phyloP scores from a whole-genome alignment of 2,797 vertebrate genomes.

The Thripadectes ignobilis region DNA sequence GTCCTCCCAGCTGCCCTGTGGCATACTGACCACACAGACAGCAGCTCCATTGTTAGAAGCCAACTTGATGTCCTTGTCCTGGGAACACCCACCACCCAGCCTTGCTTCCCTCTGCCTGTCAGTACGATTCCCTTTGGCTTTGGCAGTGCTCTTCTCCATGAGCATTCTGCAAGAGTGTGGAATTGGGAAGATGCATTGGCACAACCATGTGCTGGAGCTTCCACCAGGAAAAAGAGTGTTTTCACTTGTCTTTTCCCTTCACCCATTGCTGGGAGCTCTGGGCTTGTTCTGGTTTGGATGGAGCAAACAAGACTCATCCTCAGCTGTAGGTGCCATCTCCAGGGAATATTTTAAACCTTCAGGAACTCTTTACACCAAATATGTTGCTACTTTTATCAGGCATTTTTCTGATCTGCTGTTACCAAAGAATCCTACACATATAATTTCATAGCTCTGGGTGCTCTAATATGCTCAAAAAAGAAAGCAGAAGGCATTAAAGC shows the following conservation, averaged over 20 bases:
- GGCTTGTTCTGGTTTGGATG: background rate
- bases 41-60: background rate
- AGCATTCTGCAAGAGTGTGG: background rate
- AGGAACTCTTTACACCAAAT: background rate
- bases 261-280: background rate
- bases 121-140: background rate
- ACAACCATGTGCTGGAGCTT: background rate
- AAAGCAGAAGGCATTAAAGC: slow-evolving; percentile 18
- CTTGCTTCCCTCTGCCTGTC: background rate
- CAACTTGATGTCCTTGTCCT: background rate
- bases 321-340: background rate
- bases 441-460: background rate
- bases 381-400: slow-evolving; percentile 7
- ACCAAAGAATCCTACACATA: background rate
- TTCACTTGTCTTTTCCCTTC: background rate
- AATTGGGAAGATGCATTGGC: background rate
- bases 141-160: background rate
- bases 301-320: background rate
- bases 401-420: background rate
- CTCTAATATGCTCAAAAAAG: slow-evolving; percentile 14
- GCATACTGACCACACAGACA: no score
- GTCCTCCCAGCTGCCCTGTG: background rate
- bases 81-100: background rate
- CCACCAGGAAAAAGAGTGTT: background rate
- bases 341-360: background rate